phyloP scores from a whole-genome alignment of 1,140 invertebrate genomes.

The Tribolium castaneum region DNA sequence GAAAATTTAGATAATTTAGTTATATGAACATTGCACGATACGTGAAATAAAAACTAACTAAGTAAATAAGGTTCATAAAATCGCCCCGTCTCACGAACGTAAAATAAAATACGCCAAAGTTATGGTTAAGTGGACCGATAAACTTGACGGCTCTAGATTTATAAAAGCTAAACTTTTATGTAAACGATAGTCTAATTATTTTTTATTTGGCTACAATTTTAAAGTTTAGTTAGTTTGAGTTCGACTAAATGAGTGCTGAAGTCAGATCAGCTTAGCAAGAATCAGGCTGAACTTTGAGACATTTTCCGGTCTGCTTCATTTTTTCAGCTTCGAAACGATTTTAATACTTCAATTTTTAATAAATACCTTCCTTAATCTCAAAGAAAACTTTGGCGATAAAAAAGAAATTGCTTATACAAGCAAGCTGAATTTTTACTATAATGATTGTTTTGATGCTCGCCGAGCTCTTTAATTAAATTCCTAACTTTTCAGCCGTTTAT shows the following conservation, averaged over 20 bases:
- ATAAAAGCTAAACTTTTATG: not conserved
- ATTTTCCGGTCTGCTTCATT: not conserved
- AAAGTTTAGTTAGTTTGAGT: not conserved
- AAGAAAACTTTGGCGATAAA: slow-evolving; percentile 37
- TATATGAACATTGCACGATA: not conserved
- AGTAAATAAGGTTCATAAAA: not conserved
- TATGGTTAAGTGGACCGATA: not conserved
- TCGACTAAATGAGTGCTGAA: not conserved
- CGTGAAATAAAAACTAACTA: not conserved
- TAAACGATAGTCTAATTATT: not conserved
- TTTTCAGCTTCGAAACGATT: not conserved
- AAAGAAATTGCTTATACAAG: slow-evolving; percentile 36
- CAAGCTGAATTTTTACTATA: slow-evolving; percentile 36
- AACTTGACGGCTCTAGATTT: not conserved
- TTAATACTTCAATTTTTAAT: slow-evolving; percentile 39
- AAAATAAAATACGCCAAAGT: not conserved
- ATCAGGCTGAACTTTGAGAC: not conserved
- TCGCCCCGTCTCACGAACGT: not conserved
- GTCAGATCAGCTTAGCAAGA: not conserved
- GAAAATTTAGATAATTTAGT: not conserved
- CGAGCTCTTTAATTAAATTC: slow-evolving; percentile 37
- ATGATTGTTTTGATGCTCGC: slow-evolving; percentile 32
- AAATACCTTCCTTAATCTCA: slow-evolving; percentile 38
- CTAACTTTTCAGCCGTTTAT: slow-evolving; percentile 34
- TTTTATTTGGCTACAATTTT: not conserved